Base-by-base conservation (phyloP, 2,888 invertebrate species). In the Lepetodrilus schrolli region DNA sequence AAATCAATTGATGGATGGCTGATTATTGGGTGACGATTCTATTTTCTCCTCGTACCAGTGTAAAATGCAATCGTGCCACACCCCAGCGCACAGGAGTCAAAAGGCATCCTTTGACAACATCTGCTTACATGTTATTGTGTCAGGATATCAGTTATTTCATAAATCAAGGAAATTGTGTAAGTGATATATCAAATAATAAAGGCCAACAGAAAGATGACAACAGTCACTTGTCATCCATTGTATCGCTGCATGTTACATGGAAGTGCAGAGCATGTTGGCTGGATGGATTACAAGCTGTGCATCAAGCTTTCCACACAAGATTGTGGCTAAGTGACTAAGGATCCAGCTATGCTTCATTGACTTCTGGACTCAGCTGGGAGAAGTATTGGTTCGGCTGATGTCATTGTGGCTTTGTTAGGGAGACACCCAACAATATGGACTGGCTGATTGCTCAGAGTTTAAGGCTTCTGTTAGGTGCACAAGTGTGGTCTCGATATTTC, bases 11-110 rank as follows among this genome's bases (percentile, higher is more conserved):
- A 58, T 26, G 58, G 34, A 58, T 26, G 58, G 58, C 58, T 58
- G 30, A 30, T 58, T 58, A 58, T 34, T 8, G 8, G 48, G 10
- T 58, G 58, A 34, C 30, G 58, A 58, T 34, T 58, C 58, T 30
- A 30, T 58, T 58, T 34, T n/a, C n/a, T n/a, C 58, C 58, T 58
- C 58, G 30, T 58, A 58, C 58, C 58, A 58, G 58, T 58, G n/a
- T n/a, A 26, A 58, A 58, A 58, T 58, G 30, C 34, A 58, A 58
- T 58, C 58, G 17, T 26, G 58, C 30, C 26, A n/a, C 58, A 34
- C 58, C 34, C 34, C 34, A 58, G 26, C 34, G 58, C 26, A 30
- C 58, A 30, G 17, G 58, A 58, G 30, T 58, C 30, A 23, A 30
- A 30, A 58, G 58, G 30, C 58, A 30, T 58, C 26, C 58, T 58